Evolutionary conservation across 2,113 vertebrate species (phyloP), one percentile per base, ranked within the genome.

Genomic region (Ranitomeya variabilis): DNA sequence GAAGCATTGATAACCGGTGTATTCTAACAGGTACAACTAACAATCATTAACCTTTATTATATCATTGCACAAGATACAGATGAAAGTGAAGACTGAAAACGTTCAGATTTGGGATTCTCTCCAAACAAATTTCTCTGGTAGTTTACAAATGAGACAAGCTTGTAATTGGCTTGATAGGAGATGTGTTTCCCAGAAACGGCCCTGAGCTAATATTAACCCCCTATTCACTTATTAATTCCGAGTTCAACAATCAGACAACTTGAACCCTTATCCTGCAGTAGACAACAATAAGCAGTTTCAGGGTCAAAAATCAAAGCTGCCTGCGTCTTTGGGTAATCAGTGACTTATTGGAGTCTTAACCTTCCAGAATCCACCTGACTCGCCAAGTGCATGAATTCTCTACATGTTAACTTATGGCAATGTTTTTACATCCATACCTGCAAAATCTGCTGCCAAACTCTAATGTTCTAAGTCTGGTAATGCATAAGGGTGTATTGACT

Each of bases 261-360:
- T 79, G 4, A 57, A 57, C 52, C 77, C n/a, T 79, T 79, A 79
- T 57, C 21, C 77, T 52, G 6, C n/a, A 83, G 60, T n/a, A 37
- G 18, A 51, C 4, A 83, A 60, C 18, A 83, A 82, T 82, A 45
- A 64, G 31, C 37, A 83, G 18, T 51, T 83, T 83, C 80, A 66
- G 18, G 59, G 60, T 83, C 80, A 66, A 51, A 80, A 64, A 66
- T 66, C 55, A 52, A 16, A 23, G 60, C 60, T 66, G 19, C 62
- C 60, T 83, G 31, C 13, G 18, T 37, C 60, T 51, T 19, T 45
- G 66, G 37, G 80, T 83, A 83, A 83, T 83, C 11, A 66, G 80
- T 83, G 60, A 81, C 55, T 83, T 66, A 66, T 66, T 83, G 31
- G 79, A 83, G 80, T 21, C 31, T 66, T 83, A 51, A 52, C 60